Base-by-base conservation (phyloP, 2,797 vertebrate genomes). In the Pseudocheirus occidentalis region DNA sequence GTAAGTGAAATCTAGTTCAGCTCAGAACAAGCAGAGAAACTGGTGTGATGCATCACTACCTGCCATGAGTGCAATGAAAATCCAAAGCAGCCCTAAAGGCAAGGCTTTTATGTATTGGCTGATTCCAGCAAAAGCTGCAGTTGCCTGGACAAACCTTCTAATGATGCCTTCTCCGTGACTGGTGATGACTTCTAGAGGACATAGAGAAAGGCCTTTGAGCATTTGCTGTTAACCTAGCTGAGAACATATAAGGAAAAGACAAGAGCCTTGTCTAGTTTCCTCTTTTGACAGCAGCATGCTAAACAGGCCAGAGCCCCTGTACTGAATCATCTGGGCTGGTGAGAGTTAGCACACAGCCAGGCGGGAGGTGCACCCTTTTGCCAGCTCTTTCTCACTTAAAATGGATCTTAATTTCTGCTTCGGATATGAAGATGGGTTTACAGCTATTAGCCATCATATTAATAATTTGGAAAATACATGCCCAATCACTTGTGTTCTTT, bases 401-500 rank as follows among this genome's bases (percentile, higher is more conserved):
- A 92, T 55, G 7, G 73, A 96, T 97, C 92, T 98, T 98, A 98
- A 98, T 98, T 98, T 96, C 93, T 96, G 91, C 91, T 95, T 14
- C 97, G 95, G 96, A 97, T 97, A 98, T 24, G 34, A 98, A 96
- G 96, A 98, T 97, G 95, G 97, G 95, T 96, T 97, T 97, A 98
- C 87, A 57, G 57, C 97, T 98, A 97, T 98, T 98, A 98, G 97
- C 95, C 91, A 93, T 97, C 94, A 94, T 98, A 97, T 98, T 98
- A 98, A 98, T 98, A 98, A 98, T 98, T 98, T 98, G 98, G 97
- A 98, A 98, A 98, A 98, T 95, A 97, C 95, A 98, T 98, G 97
- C 98, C 98, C 31, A 98, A 98, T 98, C 98, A 98, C 96, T 94
- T 98, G 11, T 96, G 96, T 97, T 97, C 96, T 97, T 98, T 98